These are phyloP conservation scores for Pogonophryne albipinna DNA, from an alignment of 2,797 vertebrate species.

Conservation along the genomic window DNA sequence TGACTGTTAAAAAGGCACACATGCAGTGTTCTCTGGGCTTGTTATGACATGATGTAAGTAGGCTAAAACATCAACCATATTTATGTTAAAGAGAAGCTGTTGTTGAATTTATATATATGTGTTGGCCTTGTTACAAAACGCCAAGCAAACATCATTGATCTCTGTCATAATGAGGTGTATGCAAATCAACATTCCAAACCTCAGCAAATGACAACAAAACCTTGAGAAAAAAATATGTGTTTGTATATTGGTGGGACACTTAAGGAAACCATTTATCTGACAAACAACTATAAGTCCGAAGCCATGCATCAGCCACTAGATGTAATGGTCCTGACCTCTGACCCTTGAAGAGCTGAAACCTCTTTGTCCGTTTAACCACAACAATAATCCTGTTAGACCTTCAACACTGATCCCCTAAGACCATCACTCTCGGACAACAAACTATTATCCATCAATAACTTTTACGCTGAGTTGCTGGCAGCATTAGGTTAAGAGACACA, in stretches of 20 bases:
- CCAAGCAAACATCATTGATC: not conserved
- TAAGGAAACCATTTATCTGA: not conserved
- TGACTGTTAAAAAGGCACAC: not conserved
- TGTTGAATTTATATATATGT: not conserved
- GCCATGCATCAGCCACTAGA: not conserved
- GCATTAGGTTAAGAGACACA: slow-evolving; percentile 14
- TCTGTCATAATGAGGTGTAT: not conserved
- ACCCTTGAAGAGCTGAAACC: slow-evolving; percentile 26
- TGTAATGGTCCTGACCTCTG: slow-evolving; percentile 41
- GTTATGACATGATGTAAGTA: not conserved
- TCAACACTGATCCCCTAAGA: slow-evolving; percentile 3
- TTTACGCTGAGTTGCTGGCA: slow-evolving; percentile 24
- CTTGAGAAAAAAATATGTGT: not conserved
- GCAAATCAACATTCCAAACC: not conserved
- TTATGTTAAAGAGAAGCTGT: not conserved
- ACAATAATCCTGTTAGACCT: slow-evolving; percentile 26
- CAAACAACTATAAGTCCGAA: not conserved
- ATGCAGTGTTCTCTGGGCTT: not conserved
- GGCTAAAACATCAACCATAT: not conserved
- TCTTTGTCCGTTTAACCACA: slow-evolving; percentile 15
- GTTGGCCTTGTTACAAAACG: not conserved
- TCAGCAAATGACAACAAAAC: not conserved
- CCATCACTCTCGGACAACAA: slow-evolving; percentile 34
- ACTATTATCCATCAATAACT: slow-evolving; percentile 35
- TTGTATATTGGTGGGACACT: not conserved